Conservation (phyloP, 92 coral and sea anemone genomes). For the Paragorgia papillata region DNA sequence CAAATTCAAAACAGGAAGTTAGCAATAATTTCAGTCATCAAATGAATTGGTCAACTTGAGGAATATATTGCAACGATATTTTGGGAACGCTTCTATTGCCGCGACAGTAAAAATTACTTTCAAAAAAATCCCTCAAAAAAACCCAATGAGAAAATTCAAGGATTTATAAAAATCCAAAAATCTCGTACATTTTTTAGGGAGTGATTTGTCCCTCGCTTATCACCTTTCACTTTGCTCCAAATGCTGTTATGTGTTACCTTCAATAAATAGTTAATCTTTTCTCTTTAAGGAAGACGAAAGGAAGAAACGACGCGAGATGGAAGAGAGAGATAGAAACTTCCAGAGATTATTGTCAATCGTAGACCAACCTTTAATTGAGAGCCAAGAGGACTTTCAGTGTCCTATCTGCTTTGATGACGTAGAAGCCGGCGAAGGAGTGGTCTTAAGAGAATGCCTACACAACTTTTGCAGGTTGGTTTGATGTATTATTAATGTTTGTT, state of each 20-base stretch:
- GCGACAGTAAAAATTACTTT: no score
- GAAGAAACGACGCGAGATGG: conserved; percentile 49
- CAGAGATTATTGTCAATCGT: conserved; percentile 70
- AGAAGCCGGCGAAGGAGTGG: conserved; percentile 84
- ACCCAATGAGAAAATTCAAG: conserved; percentile 4
- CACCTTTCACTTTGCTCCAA: no score
- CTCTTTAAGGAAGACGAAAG: conserved; percentile 57
- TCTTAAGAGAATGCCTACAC: conserved; percentile 90
- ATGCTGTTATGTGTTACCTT: no score
- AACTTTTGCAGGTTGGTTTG: conserved; percentile 82
- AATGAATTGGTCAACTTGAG: no score
- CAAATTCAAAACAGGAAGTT: no score
- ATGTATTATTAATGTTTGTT: neutral
- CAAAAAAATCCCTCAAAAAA: no score
- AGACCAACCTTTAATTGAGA: conserved; percentile 77
- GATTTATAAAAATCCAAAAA: neutral
- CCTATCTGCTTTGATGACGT: conserved; percentile 77
- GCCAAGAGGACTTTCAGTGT: conserved; percentile 87
- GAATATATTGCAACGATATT: no score
- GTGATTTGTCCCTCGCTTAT: no score
- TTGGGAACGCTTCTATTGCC: no score
- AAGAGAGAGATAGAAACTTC: conserved; percentile 62
- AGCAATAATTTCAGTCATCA: no score
- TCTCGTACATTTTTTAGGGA: no score
- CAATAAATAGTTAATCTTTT: no score